phyloP scores from a whole-genome alignment of 2,888 invertebrate genomes.

The Geotrupes spiniger region DNA sequence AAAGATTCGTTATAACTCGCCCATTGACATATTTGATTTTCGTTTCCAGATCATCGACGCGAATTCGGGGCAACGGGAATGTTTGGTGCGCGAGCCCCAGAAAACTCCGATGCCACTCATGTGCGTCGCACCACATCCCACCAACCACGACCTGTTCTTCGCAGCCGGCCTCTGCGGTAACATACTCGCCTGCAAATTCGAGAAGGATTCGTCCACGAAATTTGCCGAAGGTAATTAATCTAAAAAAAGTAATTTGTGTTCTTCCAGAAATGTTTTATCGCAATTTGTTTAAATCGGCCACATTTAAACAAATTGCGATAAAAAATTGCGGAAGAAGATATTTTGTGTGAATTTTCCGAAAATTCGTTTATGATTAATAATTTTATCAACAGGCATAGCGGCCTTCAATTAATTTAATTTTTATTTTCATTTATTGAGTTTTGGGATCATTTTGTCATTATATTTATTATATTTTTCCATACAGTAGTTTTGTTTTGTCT shows the following conservation, averaged over 20 bases:
- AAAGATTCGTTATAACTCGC: no score
- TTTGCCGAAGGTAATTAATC: constrained; percentile 39
- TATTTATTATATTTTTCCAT: no score
- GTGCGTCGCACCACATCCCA: constrained; percentile 40
- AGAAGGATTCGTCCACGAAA: constrained; percentile 31
- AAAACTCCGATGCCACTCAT: constrained; percentile 39
- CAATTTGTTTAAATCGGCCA: no score
- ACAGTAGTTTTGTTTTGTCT: no score
- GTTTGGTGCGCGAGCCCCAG: constrained; percentile 28
- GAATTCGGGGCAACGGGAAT: constrained; percentile 33
- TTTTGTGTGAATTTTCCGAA: neutral
- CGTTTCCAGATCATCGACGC: constrained; percentile 37
- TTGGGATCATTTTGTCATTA: no score
- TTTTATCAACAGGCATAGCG: neutral
- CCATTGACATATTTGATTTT: no score
- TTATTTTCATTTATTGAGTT: no score
- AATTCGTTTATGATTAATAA: neutral
- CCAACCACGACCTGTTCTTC: constrained; percentile 34
- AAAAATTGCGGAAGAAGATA: no score
- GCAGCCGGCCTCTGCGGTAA: constrained; percentile 43
- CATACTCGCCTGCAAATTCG: constrained; percentile 38
- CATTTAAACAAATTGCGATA: no score
- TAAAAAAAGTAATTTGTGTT: no score
- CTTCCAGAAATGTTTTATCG: no score
- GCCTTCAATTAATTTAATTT: no score